A percentile compares a stretch with the other conserved stretches of the same genome.
Evolutionary conservation across 1,140 invertebrate genomes (phyloP).

Genomic region (Bradynema listronoti): DNA sequence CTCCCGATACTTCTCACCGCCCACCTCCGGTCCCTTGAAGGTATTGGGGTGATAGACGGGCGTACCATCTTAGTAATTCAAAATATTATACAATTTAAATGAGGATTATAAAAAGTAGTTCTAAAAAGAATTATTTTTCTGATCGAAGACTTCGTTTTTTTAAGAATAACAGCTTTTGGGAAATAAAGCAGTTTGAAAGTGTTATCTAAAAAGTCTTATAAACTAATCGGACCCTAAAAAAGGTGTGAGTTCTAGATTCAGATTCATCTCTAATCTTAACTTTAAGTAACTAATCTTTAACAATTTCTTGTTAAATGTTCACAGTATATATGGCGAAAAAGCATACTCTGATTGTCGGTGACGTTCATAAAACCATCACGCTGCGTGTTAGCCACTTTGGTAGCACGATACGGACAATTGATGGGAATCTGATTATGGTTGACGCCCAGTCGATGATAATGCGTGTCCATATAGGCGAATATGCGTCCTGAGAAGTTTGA

Average conservation of each 20-base stretch:
- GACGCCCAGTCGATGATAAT: conserved; percentile 80
- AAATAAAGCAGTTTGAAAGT: no score
- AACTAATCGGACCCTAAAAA: no score
- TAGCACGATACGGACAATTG: conserved; percentile 75
- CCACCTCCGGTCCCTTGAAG: conserved; percentile 69
- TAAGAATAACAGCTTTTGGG: no score
- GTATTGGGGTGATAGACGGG: conserved; percentile 95
- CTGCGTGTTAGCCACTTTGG: conserved; percentile 69
- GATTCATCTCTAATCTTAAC: no score
- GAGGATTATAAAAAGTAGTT: conserved; percentile 3
- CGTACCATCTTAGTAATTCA: conserved; percentile 61
- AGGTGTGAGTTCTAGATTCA: no score
- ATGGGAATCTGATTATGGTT: conserved; percentile 88
- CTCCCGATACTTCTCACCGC: conserved; percentile 43
- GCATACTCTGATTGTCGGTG: conserved; percentile 54
- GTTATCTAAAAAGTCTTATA: no score
- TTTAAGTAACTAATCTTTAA: not conserved
- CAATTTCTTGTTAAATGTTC: not conserved
- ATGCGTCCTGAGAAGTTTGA: conserved; percentile 68
- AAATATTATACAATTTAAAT: not conserved
- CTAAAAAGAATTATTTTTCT: not conserved
- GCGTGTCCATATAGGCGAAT: conserved; percentile 88
- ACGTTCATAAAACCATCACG: conserved; percentile 73
- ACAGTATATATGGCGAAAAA: conserved; percentile 1
- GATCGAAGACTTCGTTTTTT: no score